Base-by-base conservation (phyloP, 2,797 vertebrate species). In the Hemibagrus guttatus region DNA sequence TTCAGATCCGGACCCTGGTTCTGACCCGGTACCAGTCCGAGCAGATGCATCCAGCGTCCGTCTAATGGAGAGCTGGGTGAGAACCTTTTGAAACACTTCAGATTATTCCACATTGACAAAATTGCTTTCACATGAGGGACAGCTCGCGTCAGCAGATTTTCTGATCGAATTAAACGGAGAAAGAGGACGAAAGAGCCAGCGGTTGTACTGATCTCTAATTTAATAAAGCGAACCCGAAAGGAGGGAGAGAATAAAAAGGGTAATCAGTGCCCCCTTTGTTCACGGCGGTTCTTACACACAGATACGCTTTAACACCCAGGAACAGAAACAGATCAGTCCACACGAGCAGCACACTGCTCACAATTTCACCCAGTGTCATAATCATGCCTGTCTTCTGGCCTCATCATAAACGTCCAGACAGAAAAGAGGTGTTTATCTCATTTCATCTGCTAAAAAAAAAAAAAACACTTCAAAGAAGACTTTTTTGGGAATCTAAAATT, bases 71-170 rank as follows among this genome's bases (percentile, higher is more conserved):
- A 83, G 71, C 56, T 86, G 82, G 81, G 83, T 42, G 68, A 91
- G 59, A 90, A 87, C 85, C 39, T 86, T 75, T 92, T 90, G 87
- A 89, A 91, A 87, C 46, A 16, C 56, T 75, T 58, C 59, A 63
- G 58, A 88, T 87, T 88, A 87, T 92, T 93, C 94, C 94, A 93
- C 92, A 92, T 93, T 93, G 91, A 93, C 91, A 90, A 97, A 98
- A 98, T 97, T 96, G 94, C 92, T 96, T 96, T 97, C 97, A 97
- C 96, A 96, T 98, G 97, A 97, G 95, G 91, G 93, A 89, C 93
- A 93, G 94, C 93, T 93, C 94, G 93, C 93, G 95, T 96, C 95
- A 96, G 95, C 96, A 95, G 95, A 96, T 96, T 94, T 94, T 93
- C 94, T 97, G 95, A 97, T 97, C 96, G 93, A 96, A 97, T 97